Evolutionary conservation across 2,113 vertebrate genomes (phyloP), one percentile per base, ranked within the genome.

Genomic region (Coreoperca whiteheadi): DNA sequence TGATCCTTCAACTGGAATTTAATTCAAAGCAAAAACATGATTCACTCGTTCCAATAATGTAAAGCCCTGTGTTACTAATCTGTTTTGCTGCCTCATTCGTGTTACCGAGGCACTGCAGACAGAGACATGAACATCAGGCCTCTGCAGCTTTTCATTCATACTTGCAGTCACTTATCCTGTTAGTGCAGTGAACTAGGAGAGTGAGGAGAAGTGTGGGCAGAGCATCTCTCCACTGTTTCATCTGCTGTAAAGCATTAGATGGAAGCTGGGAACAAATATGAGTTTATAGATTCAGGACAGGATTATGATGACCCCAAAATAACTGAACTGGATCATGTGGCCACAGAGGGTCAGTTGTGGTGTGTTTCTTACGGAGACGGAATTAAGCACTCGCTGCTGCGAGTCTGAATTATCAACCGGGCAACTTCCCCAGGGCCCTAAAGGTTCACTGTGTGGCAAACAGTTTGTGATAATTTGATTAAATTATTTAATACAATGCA

Each of bases 61-160:
- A 61, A 79, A 4, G 28, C 21, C 8, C 0, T 7, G 16, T 25
- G 43, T 46, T 14, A 63, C n/a, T 75, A 10, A 53, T 75, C 71
- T 63, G 34, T 61, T 74, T 48, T n/a, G 10, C 34, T 43, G 18
- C 21, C 18, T 48, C 20, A 4, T 16, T 7, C 1, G 2, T 66
- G 59, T 66, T 53, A 63, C n/a, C 0, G 10, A 46, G 53, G 6
- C 60, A 15, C 56, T 50, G 43, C 57, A 70, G 2, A 68, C 43
- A 54, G 60, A 59, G 39, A 39, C 48, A 23, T 23, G 32, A 82
- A 21, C 51, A 18, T 51, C 30, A 56, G 72, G 51, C 53, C 11
- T 8, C 50, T 53, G 48, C 59, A 61, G 77, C 71, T 25, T 79
- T 80, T 82, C 66, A 76, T 65, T 79, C 48, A 67, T 61, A 81